These are phyloP conservation scores for Fopius arisanus DNA, from an alignment of 1,140 invertebrate genomes.

Conservation along the genomic window DNA sequence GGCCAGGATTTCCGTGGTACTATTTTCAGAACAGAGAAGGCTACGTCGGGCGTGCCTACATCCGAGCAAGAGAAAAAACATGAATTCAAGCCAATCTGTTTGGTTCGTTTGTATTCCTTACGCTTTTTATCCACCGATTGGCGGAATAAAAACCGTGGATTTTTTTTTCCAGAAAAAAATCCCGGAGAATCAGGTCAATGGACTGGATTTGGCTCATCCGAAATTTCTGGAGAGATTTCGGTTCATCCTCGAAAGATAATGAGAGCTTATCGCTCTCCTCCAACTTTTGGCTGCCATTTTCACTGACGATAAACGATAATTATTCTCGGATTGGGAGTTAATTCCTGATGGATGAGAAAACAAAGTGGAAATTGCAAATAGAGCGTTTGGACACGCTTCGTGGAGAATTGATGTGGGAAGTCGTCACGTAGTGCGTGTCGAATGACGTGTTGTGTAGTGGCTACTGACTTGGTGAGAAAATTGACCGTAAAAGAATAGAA, in stretches of 20 bases:
- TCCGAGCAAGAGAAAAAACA: background rate
- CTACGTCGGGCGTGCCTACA: constrained; percentile 2
- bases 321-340: too few species aligned
- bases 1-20: constrained; percentile 16
- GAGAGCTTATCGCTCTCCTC: too few species aligned
- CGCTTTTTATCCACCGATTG: background rate
- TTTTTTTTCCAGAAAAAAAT: background rate
- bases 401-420: constrained; percentile 28
- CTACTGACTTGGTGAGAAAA: background rate
- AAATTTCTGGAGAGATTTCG: background rate
- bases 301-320: too few species aligned
- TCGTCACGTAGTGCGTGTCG: constrained; percentile 41
- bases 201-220: background rate
- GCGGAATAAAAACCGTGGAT: background rate
- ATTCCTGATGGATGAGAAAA: too few species aligned
- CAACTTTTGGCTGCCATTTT: too few species aligned
- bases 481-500: background rate
- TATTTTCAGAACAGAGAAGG: constrained; percentile 21
- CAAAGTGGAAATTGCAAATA: background rate
- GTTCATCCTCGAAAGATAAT: too few species aligned
- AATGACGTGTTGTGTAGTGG: constrained; percentile 19
- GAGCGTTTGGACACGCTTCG: constrained; percentile 36
- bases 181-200: background rate
- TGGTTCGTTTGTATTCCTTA: constrained; percentile 16
- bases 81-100: constrained; percentile 22